Evolutionary conservation across 2,888 invertebrate genomes (phyloP).

Genomic region (Girardia tigrina): DNA sequence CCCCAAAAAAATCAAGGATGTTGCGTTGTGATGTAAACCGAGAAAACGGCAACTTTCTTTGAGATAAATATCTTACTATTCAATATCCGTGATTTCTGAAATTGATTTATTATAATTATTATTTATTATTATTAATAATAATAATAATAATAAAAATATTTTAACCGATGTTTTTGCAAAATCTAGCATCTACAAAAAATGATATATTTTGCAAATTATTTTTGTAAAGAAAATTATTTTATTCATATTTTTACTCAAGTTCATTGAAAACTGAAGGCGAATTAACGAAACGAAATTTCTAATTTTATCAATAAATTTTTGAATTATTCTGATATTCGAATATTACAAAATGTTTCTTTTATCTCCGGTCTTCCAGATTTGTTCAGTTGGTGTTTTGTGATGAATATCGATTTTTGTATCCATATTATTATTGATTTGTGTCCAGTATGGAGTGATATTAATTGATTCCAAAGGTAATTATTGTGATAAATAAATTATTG

Average conservation of each 20-base stretch:
- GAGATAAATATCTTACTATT: neutral
- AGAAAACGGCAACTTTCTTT: neutral
- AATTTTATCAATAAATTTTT: neutral
- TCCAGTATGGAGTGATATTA: neutral
- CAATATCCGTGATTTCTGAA: neutral
- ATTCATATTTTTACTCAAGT: neutral
- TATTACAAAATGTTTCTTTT: neutral
- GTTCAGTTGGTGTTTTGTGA: neutral
- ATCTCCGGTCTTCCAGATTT: neutral
- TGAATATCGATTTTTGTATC: neutral
- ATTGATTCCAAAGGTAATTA: constrained; percentile 21
- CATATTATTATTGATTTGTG: neutral
- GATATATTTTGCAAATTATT: no score
- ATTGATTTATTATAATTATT: neutral
- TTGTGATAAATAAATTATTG: constrained; percentile 6
- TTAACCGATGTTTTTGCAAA: neutral
- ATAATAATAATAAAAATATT: no score
- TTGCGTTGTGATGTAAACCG: neutral
- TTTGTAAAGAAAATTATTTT: neutral
- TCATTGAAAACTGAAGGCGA: neutral
- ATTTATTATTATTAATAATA: no score
- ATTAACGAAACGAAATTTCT: neutral
- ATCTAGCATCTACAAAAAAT: no score
- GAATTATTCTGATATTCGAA: no score
- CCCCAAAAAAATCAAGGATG: constrained; percentile 16